Conservation (phyloP, 2,888 invertebrate genomes). For the Podotricha telesiphe region DNA sequence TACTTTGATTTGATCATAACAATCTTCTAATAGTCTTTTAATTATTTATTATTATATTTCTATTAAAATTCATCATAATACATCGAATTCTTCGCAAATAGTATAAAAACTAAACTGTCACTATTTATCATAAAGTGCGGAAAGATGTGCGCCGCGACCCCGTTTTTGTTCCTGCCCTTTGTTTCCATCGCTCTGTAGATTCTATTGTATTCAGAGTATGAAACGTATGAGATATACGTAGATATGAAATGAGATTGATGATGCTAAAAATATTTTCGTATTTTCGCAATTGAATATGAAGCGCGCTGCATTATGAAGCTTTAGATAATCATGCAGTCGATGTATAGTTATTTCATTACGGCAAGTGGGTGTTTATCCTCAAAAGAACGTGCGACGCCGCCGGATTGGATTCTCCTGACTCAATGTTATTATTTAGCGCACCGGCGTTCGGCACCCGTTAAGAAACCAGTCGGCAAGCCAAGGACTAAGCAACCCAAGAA, state of each 20-base stretch:
- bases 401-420: slow-evolving; percentile 50
- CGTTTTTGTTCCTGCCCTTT: slow-evolving; percentile 39
- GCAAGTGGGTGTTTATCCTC: slow-evolving; percentile 38
- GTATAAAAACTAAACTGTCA: slow-evolving; percentile 20
- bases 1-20: background rate
- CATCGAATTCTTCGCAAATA: background rate
- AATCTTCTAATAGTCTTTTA: no score
- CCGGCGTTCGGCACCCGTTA: slow-evolving; percentile 86
- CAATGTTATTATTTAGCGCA: slow-evolving; percentile 63
- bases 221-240: slow-evolving; percentile 27
- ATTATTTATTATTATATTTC: background rate
- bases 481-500: slow-evolving; percentile 94
- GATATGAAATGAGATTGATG: slow-evolving; percentile 30
- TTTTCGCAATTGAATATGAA: background rate
- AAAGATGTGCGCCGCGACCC: slow-evolving; percentile 39
- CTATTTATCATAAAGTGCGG: slow-evolving; percentile 31
- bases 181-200: slow-evolving; percentile 32
- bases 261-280: slow-evolving; percentile 3
- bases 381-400: slow-evolving; percentile 24
- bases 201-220: slow-evolving; percentile 37
- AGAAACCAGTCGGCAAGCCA: slow-evolving; percentile 91
- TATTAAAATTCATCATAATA: background rate
- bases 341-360: slow-evolving; percentile 8
- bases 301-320: background rate
- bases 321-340: background rate